Conservation (phyloP, 2,113 vertebrate genomes). For the Phasianus colchicus region DNA sequence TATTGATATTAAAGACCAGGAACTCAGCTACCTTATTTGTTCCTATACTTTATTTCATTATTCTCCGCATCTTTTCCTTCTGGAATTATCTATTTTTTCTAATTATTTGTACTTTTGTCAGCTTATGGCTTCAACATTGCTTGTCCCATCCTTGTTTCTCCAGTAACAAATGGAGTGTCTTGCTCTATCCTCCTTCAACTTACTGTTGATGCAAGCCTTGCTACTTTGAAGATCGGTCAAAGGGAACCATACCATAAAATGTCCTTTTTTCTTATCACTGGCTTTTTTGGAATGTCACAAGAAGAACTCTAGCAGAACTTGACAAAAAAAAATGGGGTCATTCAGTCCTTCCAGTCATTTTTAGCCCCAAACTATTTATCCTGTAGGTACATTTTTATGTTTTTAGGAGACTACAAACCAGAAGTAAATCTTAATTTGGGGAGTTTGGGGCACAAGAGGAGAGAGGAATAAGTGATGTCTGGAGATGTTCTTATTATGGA, state of each 20-base stretch:
- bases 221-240: neutral
- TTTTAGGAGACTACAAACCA: neutral
- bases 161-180: neutral
- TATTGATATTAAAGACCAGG: neutral
- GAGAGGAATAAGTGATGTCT: neutral
- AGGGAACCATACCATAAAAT: neutral
- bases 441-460: neutral
- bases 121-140: neutral
- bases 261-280: neutral
- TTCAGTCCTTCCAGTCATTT: neutral
- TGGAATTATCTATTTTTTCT: neutral
- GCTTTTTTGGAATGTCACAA: neutral
- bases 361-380: neutral
- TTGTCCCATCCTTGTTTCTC: neutral
- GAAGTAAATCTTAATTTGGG: neutral
- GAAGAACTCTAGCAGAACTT: neutral
- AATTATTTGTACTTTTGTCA: neutral
- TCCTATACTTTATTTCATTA: neutral
- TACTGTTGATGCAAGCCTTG: neutral
- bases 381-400: neutral
- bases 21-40: neutral
- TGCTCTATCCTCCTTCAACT: neutral
- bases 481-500: neutral
- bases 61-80: neutral
- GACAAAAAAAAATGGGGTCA: neutral